Conservation (phyloP, 2,797 vertebrate genomes). For the Pseudotriccus pelzelni region DNA sequence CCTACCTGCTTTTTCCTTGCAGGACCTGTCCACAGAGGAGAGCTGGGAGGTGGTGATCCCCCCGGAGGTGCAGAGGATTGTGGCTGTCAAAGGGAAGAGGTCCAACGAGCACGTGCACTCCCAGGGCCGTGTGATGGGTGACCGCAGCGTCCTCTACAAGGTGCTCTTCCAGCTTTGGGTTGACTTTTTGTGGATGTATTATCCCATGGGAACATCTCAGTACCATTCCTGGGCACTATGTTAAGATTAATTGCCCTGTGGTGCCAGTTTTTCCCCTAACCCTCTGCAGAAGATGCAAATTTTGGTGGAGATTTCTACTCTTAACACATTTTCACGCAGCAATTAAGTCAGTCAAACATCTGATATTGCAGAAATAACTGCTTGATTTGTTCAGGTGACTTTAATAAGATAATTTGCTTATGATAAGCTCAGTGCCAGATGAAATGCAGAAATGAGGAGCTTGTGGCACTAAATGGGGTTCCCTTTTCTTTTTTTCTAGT, state of each 20-base stretch:
- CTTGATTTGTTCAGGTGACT: background rate
- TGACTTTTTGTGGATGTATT: background rate
- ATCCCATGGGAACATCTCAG: background rate
- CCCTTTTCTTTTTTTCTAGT: background rate
- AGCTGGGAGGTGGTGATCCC: constrained; percentile 93
- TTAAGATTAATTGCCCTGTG: background rate
- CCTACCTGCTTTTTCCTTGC: accelerated
- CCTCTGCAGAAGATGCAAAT: background rate
- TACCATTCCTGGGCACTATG: accelerated
- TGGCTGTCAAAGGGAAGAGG: constrained; percentile 90
- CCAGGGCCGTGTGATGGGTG: constrained; percentile 97
- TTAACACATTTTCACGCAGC: background rate
- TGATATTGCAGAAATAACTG: background rate
- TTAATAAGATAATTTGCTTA: background rate
- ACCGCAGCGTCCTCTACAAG: constrained; percentile 98
- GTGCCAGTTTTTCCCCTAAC: background rate
- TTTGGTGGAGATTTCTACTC: background rate
- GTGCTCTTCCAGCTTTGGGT: constrained; percentile 49
- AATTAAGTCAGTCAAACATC: background rate
- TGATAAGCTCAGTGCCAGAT: background rate
- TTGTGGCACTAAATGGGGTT: background rate
- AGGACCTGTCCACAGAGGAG: constrained; percentile 92
- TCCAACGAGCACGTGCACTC: constrained; percentile 96
- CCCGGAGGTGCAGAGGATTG: constrained; percentile 87
- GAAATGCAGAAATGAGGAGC: background rate